Conservation (phyloP, 2,888 invertebrate genomes). For the Pardosa pseudoannulata region DNA sequence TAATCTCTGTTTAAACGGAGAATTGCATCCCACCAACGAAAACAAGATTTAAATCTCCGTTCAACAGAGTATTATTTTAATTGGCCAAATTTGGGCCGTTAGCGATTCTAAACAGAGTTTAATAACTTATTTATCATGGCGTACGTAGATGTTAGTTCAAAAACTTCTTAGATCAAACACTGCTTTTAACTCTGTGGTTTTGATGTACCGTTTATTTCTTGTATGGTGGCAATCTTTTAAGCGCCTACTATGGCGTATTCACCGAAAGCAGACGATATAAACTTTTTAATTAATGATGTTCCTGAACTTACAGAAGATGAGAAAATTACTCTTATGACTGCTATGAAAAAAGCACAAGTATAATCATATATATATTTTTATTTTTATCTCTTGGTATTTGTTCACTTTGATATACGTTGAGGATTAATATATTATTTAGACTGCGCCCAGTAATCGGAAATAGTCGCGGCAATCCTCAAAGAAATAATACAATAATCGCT, state of each 20-base stretch:
- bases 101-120: too few species aligned
- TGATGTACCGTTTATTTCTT: background rate
- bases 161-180: too few species aligned
- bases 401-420: background rate
- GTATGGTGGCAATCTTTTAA: conserved; percentile 35
- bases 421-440: background rate
- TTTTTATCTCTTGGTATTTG: too few species aligned
- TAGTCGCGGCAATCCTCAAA: background rate
- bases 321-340: conserved; percentile 67
- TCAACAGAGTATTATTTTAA: too few species aligned
- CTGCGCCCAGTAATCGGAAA: background rate
- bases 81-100: too few species aligned
- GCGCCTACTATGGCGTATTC: conserved; percentile 63
- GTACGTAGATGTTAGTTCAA: too few species aligned
- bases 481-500: background rate
- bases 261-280: conserved; percentile 69
- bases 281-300: conserved; percentile 70
- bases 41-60: too few species aligned
- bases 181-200: too few species aligned
- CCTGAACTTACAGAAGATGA: conserved; percentile 73
- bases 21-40: too few species aligned
- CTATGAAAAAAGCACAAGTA: conserved; percentile 73
- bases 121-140: too few species aligned
- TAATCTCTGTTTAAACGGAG: too few species aligned
- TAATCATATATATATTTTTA: background rate